Base-by-base conservation (phyloP, 1,140 invertebrate genomes). In the Pogonognathellus flavescens region DNA sequence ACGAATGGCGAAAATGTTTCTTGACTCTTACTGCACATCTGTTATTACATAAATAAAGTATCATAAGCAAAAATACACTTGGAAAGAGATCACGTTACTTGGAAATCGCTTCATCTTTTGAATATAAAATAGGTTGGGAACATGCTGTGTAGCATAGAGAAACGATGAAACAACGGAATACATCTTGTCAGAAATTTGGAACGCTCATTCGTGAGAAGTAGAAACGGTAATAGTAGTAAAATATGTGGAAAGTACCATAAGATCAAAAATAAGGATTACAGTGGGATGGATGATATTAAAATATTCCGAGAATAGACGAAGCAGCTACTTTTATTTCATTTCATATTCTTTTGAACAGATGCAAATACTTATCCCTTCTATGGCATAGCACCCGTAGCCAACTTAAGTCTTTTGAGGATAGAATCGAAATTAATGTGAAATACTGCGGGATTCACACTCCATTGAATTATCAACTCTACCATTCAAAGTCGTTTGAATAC, bases 71-170 rank as follows among this genome's bases (percentile, higher is more conserved):
- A 57, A 59, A 20, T 31, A 52, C 22, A 82, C 31, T 22, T 25
- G 52, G 53, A 53, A 49, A 57, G 80, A 57, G 80, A 82, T 82
- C 80, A 55, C 80, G 80, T 82, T 52, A 82, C 52, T 55, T 57
- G 53, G 50, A 55, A 82, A 82, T 82, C 55, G 52, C 55, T 57
- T 41, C 70, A 55, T 22, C 20, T 49, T 76, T n/a, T 76, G 70
- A 76, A 76, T 76, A 76, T 76, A 18, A 76, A 76, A 76, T 76
- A 50, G 5, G 16, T 31, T 76, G 18, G 49, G 8, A 82, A 81
- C 25, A 50, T 81, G 41, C 18, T 8, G 41, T 9, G 18, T 50
- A 7, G 18, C 10, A 50, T 57, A 10, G 55, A 41, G 16, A 18
- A 80, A 49, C 13, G 25, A 50, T 31, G 70, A 50, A 76, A 76